phyloP scores from a whole-genome alignment of 2,797 vertebrate species.

The Euphonia xanthogaster region DNA sequence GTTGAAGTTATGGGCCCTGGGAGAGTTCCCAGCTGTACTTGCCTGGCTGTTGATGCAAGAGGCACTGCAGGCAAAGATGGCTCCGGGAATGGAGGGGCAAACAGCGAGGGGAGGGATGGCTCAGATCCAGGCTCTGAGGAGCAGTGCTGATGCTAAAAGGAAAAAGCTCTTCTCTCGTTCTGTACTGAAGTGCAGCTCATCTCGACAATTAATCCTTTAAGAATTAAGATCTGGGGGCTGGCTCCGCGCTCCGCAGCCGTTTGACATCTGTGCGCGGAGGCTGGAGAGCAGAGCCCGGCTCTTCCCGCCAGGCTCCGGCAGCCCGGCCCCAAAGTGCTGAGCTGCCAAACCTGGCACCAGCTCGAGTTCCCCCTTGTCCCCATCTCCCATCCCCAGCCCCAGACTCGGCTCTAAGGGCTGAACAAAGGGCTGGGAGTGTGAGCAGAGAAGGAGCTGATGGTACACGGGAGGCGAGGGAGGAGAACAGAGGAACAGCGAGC shows the following conservation, averaged over 20 bases:
- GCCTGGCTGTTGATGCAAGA: conserved; percentile 52
- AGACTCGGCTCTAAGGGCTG: neutral
- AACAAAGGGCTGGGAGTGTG: neutral
- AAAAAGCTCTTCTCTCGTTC: neutral
- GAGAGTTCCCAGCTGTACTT: conserved; percentile 61
- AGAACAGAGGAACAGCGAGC: neutral
- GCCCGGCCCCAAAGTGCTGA: neutral
- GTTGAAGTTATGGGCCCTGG: conserved; percentile 51
- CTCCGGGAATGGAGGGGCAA: conserved; percentile 20
- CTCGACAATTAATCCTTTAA: conserved; percentile 56
- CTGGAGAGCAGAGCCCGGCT: neutral
- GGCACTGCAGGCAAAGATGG: conserved; percentile 38
- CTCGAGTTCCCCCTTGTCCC: neutral
- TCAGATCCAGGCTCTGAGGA: conserved; percentile 58
- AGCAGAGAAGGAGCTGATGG: neutral
- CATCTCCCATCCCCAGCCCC: neutral
- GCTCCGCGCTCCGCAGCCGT: accelerated
- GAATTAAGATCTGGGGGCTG: conserved; percentile 42
- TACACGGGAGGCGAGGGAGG: neutral
- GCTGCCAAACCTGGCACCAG: neutral
- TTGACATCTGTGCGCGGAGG: neutral
- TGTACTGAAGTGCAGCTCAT: conserved; percentile 42
- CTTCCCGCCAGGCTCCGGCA: neutral
- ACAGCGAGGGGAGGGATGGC: conserved; percentile 27
- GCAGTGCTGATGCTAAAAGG: neutral